These are phyloP conservation scores for Harmothoe impar DNA, from an alignment of 2,888 invertebrate species.

Conservation along the genomic window DNA sequence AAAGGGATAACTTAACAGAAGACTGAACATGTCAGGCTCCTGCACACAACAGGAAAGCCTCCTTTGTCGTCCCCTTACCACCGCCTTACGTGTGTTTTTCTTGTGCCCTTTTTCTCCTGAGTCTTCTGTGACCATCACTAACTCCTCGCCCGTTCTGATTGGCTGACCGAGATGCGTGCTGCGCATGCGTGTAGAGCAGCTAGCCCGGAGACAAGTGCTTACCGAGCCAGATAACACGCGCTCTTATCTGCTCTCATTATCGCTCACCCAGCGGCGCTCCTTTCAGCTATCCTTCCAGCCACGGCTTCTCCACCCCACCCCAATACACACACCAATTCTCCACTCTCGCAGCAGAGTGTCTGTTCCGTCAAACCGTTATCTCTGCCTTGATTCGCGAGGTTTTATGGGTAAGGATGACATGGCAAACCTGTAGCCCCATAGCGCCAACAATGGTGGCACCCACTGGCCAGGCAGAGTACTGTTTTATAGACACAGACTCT, in stretches of 20 bases:
- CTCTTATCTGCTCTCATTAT: constrained; percentile 42
- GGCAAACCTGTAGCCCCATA: too few relatives aligned
- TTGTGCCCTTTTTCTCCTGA: not conserved
- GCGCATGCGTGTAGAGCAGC: constrained; percentile 23
- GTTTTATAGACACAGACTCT: too few relatives aligned
- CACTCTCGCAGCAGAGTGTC: not conserved
- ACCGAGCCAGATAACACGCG: constrained; percentile 4
- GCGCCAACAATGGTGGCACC: too few relatives aligned
- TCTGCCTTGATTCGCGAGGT: too few relatives aligned
- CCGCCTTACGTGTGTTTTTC: not conserved
- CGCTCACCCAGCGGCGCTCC: not conserved
- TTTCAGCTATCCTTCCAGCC: not conserved
- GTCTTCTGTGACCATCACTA: constrained; percentile 23
- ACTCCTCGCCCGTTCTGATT: not conserved
- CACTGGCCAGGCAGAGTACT: too few relatives aligned
- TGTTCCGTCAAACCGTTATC: too few relatives aligned
- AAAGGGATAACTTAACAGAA: not conserved
- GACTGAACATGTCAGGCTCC: not conserved
- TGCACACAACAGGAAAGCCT: not conserved
- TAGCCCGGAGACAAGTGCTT: constrained; percentile 5
- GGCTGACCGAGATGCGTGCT: not conserved
- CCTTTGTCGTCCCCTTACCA: not conserved
- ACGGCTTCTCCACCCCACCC: not conserved
- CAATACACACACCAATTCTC: not conserved
- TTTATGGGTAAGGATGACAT: too few relatives aligned